phyloP scores from a whole-genome alignment of 2,113 vertebrate species.

The Conger conger region DNA sequence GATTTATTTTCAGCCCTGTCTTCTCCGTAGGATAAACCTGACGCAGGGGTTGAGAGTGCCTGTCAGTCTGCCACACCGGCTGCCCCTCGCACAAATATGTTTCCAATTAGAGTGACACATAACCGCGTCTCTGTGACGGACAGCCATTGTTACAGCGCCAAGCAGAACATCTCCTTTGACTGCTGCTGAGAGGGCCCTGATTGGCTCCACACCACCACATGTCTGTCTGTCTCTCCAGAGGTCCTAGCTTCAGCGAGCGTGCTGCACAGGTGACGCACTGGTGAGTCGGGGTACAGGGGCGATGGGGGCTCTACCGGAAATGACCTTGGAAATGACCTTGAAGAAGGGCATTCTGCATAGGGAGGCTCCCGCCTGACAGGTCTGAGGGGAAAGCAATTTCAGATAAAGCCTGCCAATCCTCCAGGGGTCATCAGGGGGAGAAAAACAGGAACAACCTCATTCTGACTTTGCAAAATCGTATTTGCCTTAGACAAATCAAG shows the following conservation, averaged over 20 bases:
- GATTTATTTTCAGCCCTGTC: neutral
- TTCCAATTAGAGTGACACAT: neutral
- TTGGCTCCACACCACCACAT: neutral
- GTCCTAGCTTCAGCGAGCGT: neutral
- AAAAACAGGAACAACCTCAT: conserved; percentile 1
- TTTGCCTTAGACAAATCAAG: neutral
- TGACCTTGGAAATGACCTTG: conserved; percentile 21
- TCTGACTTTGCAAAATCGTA: neutral
- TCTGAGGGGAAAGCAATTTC: neutral
- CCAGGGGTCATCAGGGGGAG: neutral
- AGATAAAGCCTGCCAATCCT: conserved; percentile 7
- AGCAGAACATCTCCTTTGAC: neutral
- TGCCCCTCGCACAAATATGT: neutral
- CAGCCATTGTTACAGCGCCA: neutral
- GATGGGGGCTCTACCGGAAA: too few species aligned
- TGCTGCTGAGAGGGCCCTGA: neutral
- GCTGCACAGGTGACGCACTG: neutral
- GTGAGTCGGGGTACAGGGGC: neutral
- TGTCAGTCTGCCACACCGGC: neutral
- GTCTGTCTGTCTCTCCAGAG: neutral
- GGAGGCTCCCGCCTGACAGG: neutral
- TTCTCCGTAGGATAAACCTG: neutral
- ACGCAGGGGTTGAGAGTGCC: neutral
- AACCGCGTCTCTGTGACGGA: neutral
- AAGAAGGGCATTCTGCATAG: neutral